phyloP scores from a whole-genome alignment of 1,140 invertebrate genomes.

The Thaumatotibia leucotreta region DNA sequence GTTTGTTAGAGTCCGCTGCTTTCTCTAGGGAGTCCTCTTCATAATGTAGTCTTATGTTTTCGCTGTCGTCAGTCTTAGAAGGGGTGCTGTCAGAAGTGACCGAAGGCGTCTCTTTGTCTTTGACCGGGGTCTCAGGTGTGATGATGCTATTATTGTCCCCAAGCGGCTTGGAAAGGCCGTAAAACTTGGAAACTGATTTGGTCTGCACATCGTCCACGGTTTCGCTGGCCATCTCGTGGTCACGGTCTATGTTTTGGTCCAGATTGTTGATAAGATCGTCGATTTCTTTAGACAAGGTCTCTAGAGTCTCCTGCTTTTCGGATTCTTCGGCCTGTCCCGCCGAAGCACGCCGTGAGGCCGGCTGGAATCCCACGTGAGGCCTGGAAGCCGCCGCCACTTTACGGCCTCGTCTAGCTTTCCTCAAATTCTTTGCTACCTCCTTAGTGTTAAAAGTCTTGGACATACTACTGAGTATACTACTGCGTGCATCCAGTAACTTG shows the following conservation, averaged over 20 bases:
- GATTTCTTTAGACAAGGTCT: slow-evolving; percentile 66
- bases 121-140: slow-evolving; percentile 62
- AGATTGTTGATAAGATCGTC: slow-evolving; percentile 64
- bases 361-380: slow-evolving; percentile 12
- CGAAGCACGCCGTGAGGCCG: slow-evolving; percentile 24
- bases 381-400: slow-evolving; percentile 45
- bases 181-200: slow-evolving; percentile 55
- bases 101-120: slow-evolving; percentile 62
- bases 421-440: slow-evolving; percentile 67
- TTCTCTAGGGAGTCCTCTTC: slow-evolving; percentile 62
- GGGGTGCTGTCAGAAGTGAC: slow-evolving; percentile 63
- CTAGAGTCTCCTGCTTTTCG: slow-evolving; percentile 57
- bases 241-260: slow-evolving; percentile 61
- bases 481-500: slow-evolving; percentile 67
- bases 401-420: slow-evolving; percentile 58
- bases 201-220: slow-evolving; percentile 45
- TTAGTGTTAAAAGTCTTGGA: slow-evolving; percentile 71
- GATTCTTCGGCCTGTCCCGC: slow-evolving; percentile 39
- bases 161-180: slow-evolving; percentile 53
- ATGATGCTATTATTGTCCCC: slow-evolving; percentile 56
- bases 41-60: slow-evolving; percentile 66
- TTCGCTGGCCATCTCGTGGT: slow-evolving; percentile 51
- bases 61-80: slow-evolving; percentile 64
- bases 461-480: slow-evolving; percentile 72
- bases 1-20: slow-evolving; percentile 47